Evolutionary conservation across 2,113 vertebrate species (phyloP).

Genomic region (Amblyornis subalaris): DNA sequence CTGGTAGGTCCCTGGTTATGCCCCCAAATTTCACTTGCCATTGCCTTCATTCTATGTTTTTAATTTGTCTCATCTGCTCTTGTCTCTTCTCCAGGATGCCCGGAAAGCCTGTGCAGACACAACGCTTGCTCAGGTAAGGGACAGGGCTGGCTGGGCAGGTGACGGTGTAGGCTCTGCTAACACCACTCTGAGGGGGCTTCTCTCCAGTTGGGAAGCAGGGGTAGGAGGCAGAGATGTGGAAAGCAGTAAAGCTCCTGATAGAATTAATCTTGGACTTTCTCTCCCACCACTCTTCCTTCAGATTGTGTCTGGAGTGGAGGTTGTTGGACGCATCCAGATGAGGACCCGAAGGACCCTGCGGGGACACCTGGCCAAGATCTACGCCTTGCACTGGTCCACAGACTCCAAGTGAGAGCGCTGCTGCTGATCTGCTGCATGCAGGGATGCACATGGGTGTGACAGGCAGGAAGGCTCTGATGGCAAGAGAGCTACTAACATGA

Average conservation of each 20-base stretch:
- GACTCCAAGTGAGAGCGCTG: constrained; percentile 83
- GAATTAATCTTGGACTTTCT: not conserved
- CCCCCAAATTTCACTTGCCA: not conserved
- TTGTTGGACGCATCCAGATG: constrained; percentile 87
- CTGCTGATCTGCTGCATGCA: not conserved
- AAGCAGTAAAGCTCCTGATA: not conserved
- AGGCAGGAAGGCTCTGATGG: not conserved
- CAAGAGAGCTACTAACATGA: not conserved
- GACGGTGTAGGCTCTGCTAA: not conserved
- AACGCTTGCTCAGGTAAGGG: constrained; percentile 82
- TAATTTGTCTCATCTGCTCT: not conserved
- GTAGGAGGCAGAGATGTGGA: not conserved
- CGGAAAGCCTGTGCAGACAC: constrained; percentile 88
- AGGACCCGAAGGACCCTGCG: constrained; percentile 89
- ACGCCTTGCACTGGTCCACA: constrained; percentile 93
- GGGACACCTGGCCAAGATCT: constrained; percentile 96
- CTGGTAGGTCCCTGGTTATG: not conserved
- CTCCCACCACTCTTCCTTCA: constrained; percentile 34
- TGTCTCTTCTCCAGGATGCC: constrained; percentile 77
- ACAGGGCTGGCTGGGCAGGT: not conserved
- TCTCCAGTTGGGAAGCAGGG: not conserved
- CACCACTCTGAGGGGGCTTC: not conserved
- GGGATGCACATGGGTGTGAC: not conserved
- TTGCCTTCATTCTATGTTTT: fast-evolving
- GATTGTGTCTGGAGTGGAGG: constrained; percentile 73